phyloP scores from a whole-genome alignment of 37 sponge, comb jelly and placozoan genomes.

The Aphrocallistes beatrix region DNA sequence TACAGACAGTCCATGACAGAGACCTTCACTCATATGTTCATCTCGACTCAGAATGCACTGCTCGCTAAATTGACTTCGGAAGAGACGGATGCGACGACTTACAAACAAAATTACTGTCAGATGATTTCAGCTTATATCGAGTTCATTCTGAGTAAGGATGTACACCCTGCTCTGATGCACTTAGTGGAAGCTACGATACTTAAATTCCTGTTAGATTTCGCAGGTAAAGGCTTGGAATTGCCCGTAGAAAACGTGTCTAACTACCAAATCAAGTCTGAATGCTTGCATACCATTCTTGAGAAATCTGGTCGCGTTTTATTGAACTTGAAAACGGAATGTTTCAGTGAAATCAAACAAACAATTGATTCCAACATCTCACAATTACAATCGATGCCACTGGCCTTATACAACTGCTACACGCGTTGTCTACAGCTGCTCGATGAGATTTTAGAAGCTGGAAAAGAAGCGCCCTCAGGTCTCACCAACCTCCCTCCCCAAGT shows the following conservation, averaged over 20 bases:
- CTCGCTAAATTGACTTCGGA: not conserved
- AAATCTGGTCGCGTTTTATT: constrained; percentile 14
- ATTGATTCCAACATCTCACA: not conserved
- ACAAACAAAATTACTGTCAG: not conserved
- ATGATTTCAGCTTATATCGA: not conserved
- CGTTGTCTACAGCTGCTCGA: not conserved
- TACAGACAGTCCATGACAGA: not conserved
- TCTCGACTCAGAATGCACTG: not conserved
- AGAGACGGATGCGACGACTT: not conserved
- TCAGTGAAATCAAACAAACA: not conserved
- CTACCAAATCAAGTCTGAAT: not conserved
- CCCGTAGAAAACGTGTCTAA: not conserved
- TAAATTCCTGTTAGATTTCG: not conserved
- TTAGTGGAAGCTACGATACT: not conserved
- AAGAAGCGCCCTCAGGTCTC: not conserved
- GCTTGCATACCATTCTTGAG: not conserved
- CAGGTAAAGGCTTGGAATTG: not conserved
- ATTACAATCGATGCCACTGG: not conserved
- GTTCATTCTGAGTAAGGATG: not conserved
- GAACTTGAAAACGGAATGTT: not conserved
- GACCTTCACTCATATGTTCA: not conserved
- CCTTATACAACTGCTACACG: not conserved
- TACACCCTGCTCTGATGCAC: not conserved
- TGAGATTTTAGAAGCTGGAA: not conserved
- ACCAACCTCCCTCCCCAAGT: not conserved